These are phyloP conservation scores for Tanypteryx hageni DNA, from an alignment of 2,888 invertebrate species.

Conservation along the genomic window DNA sequence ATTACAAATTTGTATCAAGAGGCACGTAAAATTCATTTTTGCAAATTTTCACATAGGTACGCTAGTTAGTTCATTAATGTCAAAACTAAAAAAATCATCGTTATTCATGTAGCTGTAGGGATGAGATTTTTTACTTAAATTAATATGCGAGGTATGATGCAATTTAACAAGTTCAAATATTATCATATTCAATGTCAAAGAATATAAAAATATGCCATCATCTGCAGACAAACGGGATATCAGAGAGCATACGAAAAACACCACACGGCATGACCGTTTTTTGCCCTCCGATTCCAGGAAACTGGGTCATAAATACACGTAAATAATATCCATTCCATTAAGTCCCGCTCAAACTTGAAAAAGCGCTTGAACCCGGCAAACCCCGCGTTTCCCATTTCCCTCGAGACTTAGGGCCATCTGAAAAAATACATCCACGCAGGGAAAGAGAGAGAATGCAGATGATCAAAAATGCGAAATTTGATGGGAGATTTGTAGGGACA, in stretches of 20 bases:
- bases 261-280: neutral
- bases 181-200: neutral
- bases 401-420: neutral
- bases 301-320: constrained; percentile 25
- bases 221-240: neutral
- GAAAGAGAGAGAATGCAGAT: neutral
- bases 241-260: neutral
- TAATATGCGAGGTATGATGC: neutral
- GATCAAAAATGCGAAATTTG: constrained; percentile 29
- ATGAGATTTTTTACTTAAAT: neutral
- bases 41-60: too few species aligned
- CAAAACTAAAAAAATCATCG: too few species aligned
- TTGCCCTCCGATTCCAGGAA: neutral
- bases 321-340: constrained; percentile 35
- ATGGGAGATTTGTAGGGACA: constrained; percentile 19
- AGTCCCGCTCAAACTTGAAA: constrained; percentile 20
- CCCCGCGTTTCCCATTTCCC: neutral
- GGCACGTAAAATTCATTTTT: too few species aligned
- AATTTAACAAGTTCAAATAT: neutral
- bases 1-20: too few species aligned
- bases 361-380: neutral
- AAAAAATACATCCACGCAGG: neutral
- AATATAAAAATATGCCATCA: neutral
- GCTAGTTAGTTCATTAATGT: too few species aligned
- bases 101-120: too few species aligned